Conservation (phyloP, 2,797 vertebrate genomes). For the Ctenochaetus hawaiiensis region DNA sequence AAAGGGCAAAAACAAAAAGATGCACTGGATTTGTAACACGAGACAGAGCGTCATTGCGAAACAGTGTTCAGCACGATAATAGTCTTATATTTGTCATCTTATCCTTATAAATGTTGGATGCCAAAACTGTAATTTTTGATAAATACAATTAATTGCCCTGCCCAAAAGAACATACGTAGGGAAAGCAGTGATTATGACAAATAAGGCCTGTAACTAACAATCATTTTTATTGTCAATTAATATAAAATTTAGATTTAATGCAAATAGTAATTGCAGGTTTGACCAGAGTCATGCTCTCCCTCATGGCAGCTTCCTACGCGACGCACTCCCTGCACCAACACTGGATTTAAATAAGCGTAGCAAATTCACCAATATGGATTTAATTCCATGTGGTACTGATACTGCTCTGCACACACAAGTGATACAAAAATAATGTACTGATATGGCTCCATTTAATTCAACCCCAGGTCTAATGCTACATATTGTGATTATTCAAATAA, state of each 20-base stretch:
- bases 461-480: too few relatives aligned
- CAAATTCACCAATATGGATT: neutral
- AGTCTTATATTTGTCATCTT: too few relatives aligned
- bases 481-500: neutral
- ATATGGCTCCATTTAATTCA: neutral
- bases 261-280: neutral
- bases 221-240: too few relatives aligned
- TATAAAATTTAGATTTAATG: too few relatives aligned
- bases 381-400: conserved; percentile 5
- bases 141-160: too few relatives aligned
- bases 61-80: too few relatives aligned
- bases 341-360: neutral
- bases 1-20: too few relatives aligned
- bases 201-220: neutral
- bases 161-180: neutral
- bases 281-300: neutral
- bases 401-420: neutral
- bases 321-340: neutral
- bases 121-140: too few relatives aligned
- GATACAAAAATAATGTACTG: neutral
- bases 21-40: too few relatives aligned
- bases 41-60: too few relatives aligned
- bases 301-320: neutral
- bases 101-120: too few relatives aligned
- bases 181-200: neutral